Evolutionary conservation across 1,140 invertebrate genomes (phyloP).

Genomic region (Trypoxylus dichotomus): DNA sequence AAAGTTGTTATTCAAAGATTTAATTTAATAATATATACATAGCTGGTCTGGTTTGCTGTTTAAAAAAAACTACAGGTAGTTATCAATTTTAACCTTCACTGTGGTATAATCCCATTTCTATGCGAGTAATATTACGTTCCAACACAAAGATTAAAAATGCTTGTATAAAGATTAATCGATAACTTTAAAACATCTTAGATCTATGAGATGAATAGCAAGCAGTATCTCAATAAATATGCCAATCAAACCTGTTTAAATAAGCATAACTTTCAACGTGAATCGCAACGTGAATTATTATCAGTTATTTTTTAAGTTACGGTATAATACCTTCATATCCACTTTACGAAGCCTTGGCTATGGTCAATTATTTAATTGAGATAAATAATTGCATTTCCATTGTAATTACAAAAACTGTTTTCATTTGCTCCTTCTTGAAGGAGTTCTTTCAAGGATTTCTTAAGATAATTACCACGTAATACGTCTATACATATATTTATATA

Average conservation of each 20-base stretch:
- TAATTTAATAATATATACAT: too few relatives aligned
- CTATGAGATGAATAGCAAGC: background rate
- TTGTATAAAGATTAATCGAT: background rate
- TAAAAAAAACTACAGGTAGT: too few relatives aligned
- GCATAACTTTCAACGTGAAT: background rate
- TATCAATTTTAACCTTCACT: too few relatives aligned
- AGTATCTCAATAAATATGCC: background rate
- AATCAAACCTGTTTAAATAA: background rate
- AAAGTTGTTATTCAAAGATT: too few relatives aligned
- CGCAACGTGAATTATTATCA: background rate
- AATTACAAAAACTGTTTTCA: background rate
- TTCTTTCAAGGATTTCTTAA: slow-evolving; percentile 15
- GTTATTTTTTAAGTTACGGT: background rate
- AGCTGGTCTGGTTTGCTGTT: too few relatives aligned
- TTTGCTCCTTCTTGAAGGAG: background rate
- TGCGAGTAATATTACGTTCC: too few relatives aligned
- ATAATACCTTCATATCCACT: background rate
- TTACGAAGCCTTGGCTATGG: background rate
- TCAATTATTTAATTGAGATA: background rate
- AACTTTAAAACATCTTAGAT: background rate
- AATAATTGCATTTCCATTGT: background rate
- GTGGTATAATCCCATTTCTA: too few relatives aligned
- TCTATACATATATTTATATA: background rate
- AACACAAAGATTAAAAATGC: background rate
- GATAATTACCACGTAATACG: background rate